A percentile compares a stretch with the other conserved stretches of the same genome.
Evolutionary conservation across 2,113 vertebrate species (phyloP).

Genomic region (Ochotona princeps): DNA sequence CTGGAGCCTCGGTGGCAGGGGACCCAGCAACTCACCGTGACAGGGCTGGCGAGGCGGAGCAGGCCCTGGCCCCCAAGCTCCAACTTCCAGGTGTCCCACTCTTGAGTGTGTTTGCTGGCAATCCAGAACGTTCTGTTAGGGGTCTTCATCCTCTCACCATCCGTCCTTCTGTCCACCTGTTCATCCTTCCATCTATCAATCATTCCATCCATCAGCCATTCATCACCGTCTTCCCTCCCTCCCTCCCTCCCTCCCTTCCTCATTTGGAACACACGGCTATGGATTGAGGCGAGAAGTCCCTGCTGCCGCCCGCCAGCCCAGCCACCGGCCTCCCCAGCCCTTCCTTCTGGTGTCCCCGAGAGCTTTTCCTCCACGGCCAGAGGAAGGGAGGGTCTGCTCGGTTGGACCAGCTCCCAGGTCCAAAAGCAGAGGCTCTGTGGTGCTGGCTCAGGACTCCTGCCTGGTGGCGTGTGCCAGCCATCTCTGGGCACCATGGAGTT

Average conservation of each 20-base stretch:
- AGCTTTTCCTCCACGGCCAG: background rate
- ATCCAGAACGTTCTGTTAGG: background rate
- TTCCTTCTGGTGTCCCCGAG: fast-evolving
- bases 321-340: fast-evolving
- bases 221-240: background rate
- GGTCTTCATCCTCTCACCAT: background rate
- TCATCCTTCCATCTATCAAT: too few species aligned
- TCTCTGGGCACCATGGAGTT: too few species aligned
- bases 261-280: background rate
- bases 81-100: background rate
- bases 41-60: background rate
- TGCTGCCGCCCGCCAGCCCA: fast-evolving
- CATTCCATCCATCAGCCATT: background rate
- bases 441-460: too few species aligned
- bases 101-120: background rate
- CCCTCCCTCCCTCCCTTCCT: background rate
- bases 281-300: background rate
- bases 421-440: too few species aligned
- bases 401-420: too few species aligned
- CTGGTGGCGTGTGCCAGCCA: too few species aligned
- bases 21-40: background rate
- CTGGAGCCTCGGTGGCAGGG: too few species aligned
- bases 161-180: background rate
- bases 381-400: too few species aligned
- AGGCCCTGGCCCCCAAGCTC: background rate